Base-by-base conservation (phyloP, 2,797 vertebrate species). In the Sphenodon punctatus region DNA sequence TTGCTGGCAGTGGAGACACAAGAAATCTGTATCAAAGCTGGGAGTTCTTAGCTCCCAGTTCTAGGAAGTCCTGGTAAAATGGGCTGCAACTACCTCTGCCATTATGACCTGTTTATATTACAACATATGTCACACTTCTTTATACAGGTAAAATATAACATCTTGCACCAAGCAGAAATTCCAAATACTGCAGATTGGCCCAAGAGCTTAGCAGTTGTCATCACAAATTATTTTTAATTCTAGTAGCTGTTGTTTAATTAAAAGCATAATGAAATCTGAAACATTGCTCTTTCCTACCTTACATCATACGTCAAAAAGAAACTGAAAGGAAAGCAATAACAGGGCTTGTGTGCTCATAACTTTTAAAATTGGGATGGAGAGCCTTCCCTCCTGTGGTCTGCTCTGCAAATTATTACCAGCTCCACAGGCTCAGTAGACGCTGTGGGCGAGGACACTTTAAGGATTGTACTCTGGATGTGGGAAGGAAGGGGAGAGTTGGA, bases 41-140 rank as follows among this genome's bases (percentile, higher is more conserved):
- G 14, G 64, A 75, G 68, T 5, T 7, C 6, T 5, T n/a, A 30
- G 38, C 3, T 87, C 1, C 0, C 20, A 0, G 0, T 5, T 70
- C 56, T 60, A 14, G n/a, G n/a, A n/a, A n/a, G n/a, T 59, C 15
- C 74, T 48, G 60, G 63, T 68, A 73, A 75, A 15, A 11, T n/a
- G 82, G 49, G 32, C 8, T 30, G 7, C 0, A 1, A 22, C 63
- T 76, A n/a, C n/a, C 39, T 19, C 36, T 25, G 20, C 17, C 56
- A 56, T 34, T 56, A 22, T 11, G 56, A 56, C 53, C 10, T 20
- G 8, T 20, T 22, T 56, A 30, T 20, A 43, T 34, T 6, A 34
- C 22, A 64, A 82, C 63, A 38, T 63, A 45, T 7, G 38, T n/a
- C 0, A 0, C 11, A 25, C 11, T 3, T 5, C 12, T 12, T 42